Evolutionary conservation across 2,797 vertebrate genomes (phyloP).

Genomic region (Gambelia wislizenii): DNA sequence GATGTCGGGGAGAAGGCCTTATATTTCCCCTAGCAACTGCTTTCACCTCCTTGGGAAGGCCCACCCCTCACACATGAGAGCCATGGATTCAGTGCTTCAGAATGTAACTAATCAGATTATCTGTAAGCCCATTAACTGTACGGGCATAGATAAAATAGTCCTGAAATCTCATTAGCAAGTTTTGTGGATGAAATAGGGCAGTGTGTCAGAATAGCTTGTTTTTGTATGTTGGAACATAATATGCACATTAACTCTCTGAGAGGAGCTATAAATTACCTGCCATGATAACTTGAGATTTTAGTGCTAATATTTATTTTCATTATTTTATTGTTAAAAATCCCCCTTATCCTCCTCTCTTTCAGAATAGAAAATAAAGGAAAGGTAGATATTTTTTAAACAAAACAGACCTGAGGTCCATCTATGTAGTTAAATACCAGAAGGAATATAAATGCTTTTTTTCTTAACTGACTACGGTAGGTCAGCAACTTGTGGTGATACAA

Average conservation of each 20-base stretch:
- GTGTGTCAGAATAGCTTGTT: conserved; percentile 4
- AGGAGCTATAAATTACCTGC: neutral
- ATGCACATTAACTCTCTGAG: neutral
- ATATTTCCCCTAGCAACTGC: neutral
- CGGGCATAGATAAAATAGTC: conserved; percentile 14
- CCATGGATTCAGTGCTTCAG: conserved; percentile 14
- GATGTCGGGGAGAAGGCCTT: neutral
- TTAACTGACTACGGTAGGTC: neutral
- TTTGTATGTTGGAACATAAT: neutral
- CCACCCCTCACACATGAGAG: neutral
- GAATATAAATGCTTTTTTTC: neutral
- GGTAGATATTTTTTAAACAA: conserved; percentile 4
- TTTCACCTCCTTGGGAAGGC: neutral
- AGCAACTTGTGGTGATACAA: neutral
- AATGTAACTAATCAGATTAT: conserved; percentile 39
- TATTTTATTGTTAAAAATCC: neutral
- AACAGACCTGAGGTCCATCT: neutral
- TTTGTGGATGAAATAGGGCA: conserved; percentile 36
- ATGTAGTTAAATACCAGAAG: neutral
- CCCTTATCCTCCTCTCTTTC: neutral
- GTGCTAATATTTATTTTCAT: neutral
- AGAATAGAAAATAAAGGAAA: neutral
- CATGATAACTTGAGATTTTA: neutral
- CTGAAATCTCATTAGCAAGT: conserved; percentile 27
- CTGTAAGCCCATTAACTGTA: conserved; percentile 28